Conservation (phyloP, 2,113 vertebrate species). For the Urocynchramus pylzowi region DNA sequence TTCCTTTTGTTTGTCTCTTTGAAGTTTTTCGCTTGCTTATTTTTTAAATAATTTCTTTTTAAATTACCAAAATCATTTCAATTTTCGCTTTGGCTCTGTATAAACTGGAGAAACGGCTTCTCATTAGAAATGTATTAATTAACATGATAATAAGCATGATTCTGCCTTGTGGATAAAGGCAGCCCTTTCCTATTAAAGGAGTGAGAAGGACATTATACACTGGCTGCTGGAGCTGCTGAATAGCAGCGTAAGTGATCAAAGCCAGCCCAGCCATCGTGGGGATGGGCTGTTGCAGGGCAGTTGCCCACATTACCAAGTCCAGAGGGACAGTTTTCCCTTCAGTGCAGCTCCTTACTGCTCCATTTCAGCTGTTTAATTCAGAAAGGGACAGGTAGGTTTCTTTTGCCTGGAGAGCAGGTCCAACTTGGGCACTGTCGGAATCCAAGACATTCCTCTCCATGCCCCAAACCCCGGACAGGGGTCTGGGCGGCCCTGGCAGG, state of each 20-base stretch:
- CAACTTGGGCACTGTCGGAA: accelerated
- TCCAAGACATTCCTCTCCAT: no score
- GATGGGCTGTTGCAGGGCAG: not conserved
- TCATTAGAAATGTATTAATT: slow-evolving; percentile 53
- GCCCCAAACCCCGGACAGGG: no score
- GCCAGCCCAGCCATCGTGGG: not conserved
- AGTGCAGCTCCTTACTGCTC: not conserved
- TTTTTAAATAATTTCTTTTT: slow-evolving; percentile 15
- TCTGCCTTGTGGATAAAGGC: slow-evolving; percentile 1
- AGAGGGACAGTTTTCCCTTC: not conserved
- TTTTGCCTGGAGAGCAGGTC: not conserved
- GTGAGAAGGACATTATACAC: not conserved
- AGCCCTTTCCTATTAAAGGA: not conserved
- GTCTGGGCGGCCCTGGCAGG: no score
- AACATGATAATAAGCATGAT: slow-evolving; percentile 47
- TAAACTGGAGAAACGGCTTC: slow-evolving; percentile 6
- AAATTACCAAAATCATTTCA: slow-evolving; percentile 24
- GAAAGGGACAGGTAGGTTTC: not conserved
- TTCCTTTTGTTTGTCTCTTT: slow-evolving; percentile 1
- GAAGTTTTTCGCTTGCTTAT: not conserved
- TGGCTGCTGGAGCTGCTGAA: not conserved
- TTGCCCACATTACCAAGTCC: not conserved
- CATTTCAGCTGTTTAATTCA: not conserved
- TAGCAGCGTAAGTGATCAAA: not conserved
- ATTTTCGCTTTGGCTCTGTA: slow-evolving; percentile 4